phyloP scores from a whole-genome alignment of 2,888 invertebrate genomes.

The Lepeophtheirus nordmannii region DNA sequence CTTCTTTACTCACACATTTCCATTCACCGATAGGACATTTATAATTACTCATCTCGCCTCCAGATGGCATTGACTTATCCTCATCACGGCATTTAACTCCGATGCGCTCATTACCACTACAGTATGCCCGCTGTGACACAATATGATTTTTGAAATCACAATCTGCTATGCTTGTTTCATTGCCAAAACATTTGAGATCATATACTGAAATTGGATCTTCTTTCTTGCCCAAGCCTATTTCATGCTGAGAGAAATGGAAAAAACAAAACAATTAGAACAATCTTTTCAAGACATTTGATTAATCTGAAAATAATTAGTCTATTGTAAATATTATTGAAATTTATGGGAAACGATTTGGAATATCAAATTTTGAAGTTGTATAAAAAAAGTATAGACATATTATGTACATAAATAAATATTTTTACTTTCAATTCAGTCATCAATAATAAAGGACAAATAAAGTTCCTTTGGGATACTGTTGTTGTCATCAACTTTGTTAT shows the following conservation, averaged over 20 bases:
- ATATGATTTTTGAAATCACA: conserved; percentile 40
- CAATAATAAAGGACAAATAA: too few relatives aligned
- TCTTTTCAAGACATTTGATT: too few relatives aligned
- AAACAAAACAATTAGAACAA: background rate
- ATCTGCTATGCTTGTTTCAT: conserved; percentile 48
- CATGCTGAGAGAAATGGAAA: background rate
- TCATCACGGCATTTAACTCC: conserved; percentile 4
- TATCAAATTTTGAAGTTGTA: too few relatives aligned
- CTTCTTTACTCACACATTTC: conserved; percentile 7
- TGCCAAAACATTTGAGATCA: conserved; percentile 49
- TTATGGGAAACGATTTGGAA: too few relatives aligned
- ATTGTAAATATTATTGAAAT: too few relatives aligned
- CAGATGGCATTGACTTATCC: background rate
- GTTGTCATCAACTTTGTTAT: too few relatives aligned
- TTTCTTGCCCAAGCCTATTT: conserved; percentile 2
- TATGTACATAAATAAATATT: too few relatives aligned
- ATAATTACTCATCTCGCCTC: too few relatives aligned
- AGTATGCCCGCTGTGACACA: background rate
- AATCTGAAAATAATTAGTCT: too few relatives aligned
- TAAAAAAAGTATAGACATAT: too few relatives aligned
- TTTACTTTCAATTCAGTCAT: too few relatives aligned
- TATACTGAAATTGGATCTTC: conserved; percentile 41
- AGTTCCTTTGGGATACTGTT: too few relatives aligned
- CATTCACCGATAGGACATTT: conserved; percentile 13
- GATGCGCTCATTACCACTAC: conserved; percentile 9